A percentile compares a stretch with the other conserved stretches of the same genome.
These are phyloP conservation scores for Prosopocoilus inquinatus DNA, from an alignment of 2,888 invertebrate genomes.

Conservation along the genomic window DNA sequence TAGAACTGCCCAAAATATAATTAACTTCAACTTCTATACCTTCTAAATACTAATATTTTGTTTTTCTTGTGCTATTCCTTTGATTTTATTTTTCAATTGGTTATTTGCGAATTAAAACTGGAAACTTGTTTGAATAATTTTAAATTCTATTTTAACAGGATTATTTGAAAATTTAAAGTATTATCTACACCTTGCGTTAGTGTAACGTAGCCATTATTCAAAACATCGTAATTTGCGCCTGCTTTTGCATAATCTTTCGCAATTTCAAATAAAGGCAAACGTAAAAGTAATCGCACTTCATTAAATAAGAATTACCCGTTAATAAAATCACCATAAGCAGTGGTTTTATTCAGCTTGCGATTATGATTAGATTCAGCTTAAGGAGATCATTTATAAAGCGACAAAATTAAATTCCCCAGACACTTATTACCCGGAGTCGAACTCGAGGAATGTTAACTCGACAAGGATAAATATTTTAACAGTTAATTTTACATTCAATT, in stretches of 20 bases:
- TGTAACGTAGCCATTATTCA: too few relatives aligned
- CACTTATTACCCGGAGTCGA: slow-evolving; percentile 24
- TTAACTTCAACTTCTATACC: too few relatives aligned
- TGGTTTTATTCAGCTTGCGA: slow-evolving; percentile 18
- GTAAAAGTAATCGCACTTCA: not conserved
- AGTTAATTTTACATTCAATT: slow-evolving; percentile 43
- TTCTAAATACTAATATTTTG: too few relatives aligned
- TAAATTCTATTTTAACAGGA: too few relatives aligned
- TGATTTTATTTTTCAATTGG: too few relatives aligned
- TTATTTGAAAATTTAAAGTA: too few relatives aligned
- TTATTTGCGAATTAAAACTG: too few relatives aligned
- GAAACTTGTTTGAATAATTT: too few relatives aligned
- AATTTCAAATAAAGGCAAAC: not conserved
- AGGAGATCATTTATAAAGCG: slow-evolving; percentile 23
- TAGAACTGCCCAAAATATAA: too few relatives aligned
- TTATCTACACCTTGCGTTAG: too few relatives aligned
- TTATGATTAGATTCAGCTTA: slow-evolving; percentile 25
- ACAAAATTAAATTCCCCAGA: slow-evolving; percentile 12
- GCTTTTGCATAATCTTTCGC: not conserved
- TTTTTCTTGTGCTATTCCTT: too few relatives aligned
- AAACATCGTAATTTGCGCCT: too few relatives aligned
- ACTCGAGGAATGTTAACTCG: slow-evolving; percentile 38
- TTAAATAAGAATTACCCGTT: not conserved
- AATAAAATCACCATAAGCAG: slow-evolving; percentile 16
- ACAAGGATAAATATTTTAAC: slow-evolving; percentile 44